Base-by-base conservation (phyloP, 2,113 vertebrate species). In the Mormoops blainvillei region DNA sequence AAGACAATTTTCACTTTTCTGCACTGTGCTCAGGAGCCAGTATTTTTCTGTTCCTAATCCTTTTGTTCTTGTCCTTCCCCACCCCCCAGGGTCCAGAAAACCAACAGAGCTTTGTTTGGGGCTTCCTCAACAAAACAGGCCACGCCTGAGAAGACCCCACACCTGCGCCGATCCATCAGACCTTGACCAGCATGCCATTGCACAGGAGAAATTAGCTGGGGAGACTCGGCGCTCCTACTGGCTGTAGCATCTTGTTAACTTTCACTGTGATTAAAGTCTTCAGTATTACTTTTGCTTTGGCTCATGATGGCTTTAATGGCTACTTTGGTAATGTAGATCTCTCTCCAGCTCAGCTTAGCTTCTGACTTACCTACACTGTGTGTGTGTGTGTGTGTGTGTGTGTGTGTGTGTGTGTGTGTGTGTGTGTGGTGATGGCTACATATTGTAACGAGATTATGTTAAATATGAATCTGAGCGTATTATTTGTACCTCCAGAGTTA, bases 11-110 rank as follows among this genome's bases (percentile, higher is more conserved):
- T 7, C 11, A 38, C 0, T 48, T 65, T 38, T 3, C 11, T 18
- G 2, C 0, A 38, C 1, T 36, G 2, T 52, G 15, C 4, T 91
- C 31, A 22, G 33, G 18, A 26, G 1, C 4, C 9, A 24, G 26
- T 15, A 41, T 15, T 73, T 61, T 67, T 36, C 10, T 11, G 15
- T 0, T 68, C 31, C 33, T 20, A 70, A 28, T 8, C 61, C 0
- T 4, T 38, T 81, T 33, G 2, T 3, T 18, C 3, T 19, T 9
- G 7, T 0, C 6, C 1, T 1, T 4, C 10, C 14, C 28, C 4
- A 6, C 1, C 33, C 2, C 20, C 33, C 26, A 89, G 4, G 11
- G 16, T 50, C 24, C 48, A 43, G 48, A 38, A 89, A 71, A 73
- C 43, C 11, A 41, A 18, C 19, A 10, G 19, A 76, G 4, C 4